A percentile compares a stretch with the other conserved stretches of the same genome.
Evolutionary conservation across 2,797 vertebrate genomes (phyloP).

Genomic region (Meda fulgida): DNA sequence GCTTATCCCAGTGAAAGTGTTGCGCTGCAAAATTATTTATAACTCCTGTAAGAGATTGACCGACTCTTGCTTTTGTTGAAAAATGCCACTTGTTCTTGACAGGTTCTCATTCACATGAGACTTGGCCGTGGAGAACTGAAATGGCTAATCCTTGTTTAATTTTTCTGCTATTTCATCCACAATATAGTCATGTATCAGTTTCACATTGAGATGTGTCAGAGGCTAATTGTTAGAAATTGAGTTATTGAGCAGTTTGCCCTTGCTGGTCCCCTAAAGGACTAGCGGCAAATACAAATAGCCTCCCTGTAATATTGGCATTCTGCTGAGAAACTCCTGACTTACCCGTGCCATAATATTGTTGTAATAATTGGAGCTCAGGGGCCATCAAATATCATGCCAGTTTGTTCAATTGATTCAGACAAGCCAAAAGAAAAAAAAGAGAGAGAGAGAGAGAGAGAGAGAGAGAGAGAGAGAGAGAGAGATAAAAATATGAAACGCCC

Average conservation of each 20-base stretch:
- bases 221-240: constrained; percentile 85
- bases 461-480: constrained; percentile 6
- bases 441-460: background rate
- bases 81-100: constrained; percentile 17
- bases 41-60: constrained; percentile 43
- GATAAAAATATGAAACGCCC: constrained; percentile 23
- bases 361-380: constrained; percentile 81
- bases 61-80: background rate
- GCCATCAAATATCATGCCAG: constrained; percentile 79
- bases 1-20: constrained; percentile 24
- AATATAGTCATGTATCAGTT: constrained; percentile 68
- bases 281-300: constrained; percentile 77
- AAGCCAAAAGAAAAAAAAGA: constrained; percentile 52
- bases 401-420: constrained; percentile 82
- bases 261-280: constrained; percentile 77
- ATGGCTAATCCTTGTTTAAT: constrained; percentile 63
- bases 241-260: constrained; percentile 82
- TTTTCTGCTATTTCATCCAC: constrained; percentile 70
- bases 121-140: constrained; percentile 29
- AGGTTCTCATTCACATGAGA: constrained; percentile 31
- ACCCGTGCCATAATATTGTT: constrained; percentile 79
- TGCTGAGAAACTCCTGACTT: constrained; percentile 68
- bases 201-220: constrained; percentile 74
- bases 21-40: constrained; percentile 34
- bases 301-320: constrained; percentile 77